Conservation (phyloP, 2,888 invertebrate genomes). For the Coenonympha glycerion region DNA sequence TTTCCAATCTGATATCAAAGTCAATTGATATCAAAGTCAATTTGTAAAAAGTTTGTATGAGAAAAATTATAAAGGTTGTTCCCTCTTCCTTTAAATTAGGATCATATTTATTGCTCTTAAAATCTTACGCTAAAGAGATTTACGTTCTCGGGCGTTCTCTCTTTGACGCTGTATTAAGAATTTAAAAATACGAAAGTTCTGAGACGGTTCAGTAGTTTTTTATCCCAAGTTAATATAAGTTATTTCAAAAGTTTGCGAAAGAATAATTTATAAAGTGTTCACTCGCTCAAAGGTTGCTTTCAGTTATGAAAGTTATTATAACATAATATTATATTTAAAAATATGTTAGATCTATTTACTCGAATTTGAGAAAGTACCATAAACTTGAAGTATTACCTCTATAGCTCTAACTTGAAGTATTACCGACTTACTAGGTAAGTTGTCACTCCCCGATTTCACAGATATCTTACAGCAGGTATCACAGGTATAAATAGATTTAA, state of each 20-base stretch:
- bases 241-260: slow-evolving; percentile 26
- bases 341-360: not conserved
- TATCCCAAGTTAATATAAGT: slow-evolving; percentile 10
- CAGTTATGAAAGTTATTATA: slow-evolving; percentile 1
- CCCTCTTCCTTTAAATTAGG: too few species aligned
- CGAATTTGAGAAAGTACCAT: too few species aligned
- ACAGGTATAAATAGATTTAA: too few species aligned
- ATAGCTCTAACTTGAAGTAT: too few species aligned
- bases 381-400: too few species aligned
- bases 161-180: slow-evolving; percentile 6
- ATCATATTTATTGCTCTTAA: not conserved
- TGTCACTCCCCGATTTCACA: too few species aligned
- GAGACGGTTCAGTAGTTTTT: slow-evolving; percentile 12
- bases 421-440: too few species aligned
- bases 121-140: not conserved
- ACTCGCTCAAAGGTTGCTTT: slow-evolving; percentile 4
- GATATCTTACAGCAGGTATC: too few species aligned
- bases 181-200: slow-evolving; percentile 12
- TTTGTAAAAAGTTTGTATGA: too few species aligned
- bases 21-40: too few species aligned
- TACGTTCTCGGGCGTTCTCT: not conserved
- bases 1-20: too few species aligned
- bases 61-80: too few species aligned
- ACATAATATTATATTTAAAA: slow-evolving; percentile 1
- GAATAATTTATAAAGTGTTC: slow-evolving; percentile 30